Evolutionary conservation across 2,888 invertebrate genomes (phyloP).

Genomic region (Rutpela maculata): DNA sequence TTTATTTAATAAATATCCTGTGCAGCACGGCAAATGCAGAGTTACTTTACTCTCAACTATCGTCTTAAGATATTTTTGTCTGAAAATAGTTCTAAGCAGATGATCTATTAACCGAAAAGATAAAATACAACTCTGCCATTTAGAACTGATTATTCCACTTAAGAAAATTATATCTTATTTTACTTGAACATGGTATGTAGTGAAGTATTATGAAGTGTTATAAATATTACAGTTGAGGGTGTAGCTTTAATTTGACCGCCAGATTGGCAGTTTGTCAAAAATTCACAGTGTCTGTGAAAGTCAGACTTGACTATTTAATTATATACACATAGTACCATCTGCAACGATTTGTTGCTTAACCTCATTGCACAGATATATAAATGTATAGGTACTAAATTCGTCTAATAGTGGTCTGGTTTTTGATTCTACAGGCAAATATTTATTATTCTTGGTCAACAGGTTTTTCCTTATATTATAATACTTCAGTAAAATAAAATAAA

Average conservation of each 20-base stretch:
- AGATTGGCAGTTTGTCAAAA: slow-evolving; percentile 34
- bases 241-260: slow-evolving; percentile 21
- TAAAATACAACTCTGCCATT: background rate
- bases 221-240: slow-evolving; percentile 20
- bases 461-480: too few relatives aligned
- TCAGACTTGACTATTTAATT: slow-evolving; percentile 6
- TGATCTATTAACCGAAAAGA: too few relatives aligned
- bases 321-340: slow-evolving; percentile 5
- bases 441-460: too few relatives aligned
- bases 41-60: too few relatives aligned
- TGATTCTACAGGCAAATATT: too few relatives aligned
- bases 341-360: background rate
- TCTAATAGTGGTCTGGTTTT: too few relatives aligned
- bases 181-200: slow-evolving; percentile 32
- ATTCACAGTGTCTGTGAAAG: slow-evolving; percentile 9
- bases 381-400: background rate
- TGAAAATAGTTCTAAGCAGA: too few relatives aligned
- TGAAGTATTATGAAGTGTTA: slow-evolving; percentile 16
- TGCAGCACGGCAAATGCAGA: too few relatives aligned
- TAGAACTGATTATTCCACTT: background rate
- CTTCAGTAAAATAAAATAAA: too few relatives aligned
- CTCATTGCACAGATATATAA: background rate
- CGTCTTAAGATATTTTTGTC: too few relatives aligned
- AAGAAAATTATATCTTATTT: slow-evolving; percentile 15
- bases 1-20: too few relatives aligned